Base-by-base conservation (phyloP, 2,797 vertebrate genomes). In the Pangasius krempfi region DNA sequence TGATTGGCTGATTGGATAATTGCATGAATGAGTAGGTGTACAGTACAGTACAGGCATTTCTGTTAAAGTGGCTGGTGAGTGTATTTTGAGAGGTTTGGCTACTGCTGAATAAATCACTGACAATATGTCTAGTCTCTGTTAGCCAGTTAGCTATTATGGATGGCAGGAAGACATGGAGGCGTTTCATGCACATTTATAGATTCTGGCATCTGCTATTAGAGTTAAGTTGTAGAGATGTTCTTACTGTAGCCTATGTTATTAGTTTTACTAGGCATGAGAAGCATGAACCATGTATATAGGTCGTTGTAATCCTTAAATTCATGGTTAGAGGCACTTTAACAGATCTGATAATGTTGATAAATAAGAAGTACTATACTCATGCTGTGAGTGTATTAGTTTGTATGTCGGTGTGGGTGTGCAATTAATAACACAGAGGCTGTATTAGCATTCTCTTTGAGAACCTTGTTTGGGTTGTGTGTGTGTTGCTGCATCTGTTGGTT, bases 41-140 rank as follows among this genome's bases (percentile, higher is more conserved):
- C 60, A n/a, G 27, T 83, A n/a, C 60, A n/a, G 60, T 37, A 1
- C 78, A 16, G 5, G 33, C 33, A 1, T 33, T 37, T 5, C 30
- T 25, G 78, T 52, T 78, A 16, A 79, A 78, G 76, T 56, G n/a
- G 52, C 76, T 12, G 76, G 0, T 58, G 78, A 81, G 79, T 37
- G 33, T 80, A 80, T 80, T 62, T 83, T 47, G 58, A 83, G 58
- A 83, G 37, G 30, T 56, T 85, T 82, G 58, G 58, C 37, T 83
- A 27, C 58, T 8, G 58, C 58, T 83, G 80, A 62, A 64, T 64
- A 50, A 83, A 83, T n/a, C 40, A 47, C 81, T 83, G 40, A 83
- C 37, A 30, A 66, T 84, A 84, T 18, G 81, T 66, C 56, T 62
- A 14, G 54, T 81, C 54, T 81, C 14, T 83, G 60, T 66, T 84